phyloP scores from a whole-genome alignment of 2,113 vertebrate genomes.

The Psittacara wagleri region DNA sequence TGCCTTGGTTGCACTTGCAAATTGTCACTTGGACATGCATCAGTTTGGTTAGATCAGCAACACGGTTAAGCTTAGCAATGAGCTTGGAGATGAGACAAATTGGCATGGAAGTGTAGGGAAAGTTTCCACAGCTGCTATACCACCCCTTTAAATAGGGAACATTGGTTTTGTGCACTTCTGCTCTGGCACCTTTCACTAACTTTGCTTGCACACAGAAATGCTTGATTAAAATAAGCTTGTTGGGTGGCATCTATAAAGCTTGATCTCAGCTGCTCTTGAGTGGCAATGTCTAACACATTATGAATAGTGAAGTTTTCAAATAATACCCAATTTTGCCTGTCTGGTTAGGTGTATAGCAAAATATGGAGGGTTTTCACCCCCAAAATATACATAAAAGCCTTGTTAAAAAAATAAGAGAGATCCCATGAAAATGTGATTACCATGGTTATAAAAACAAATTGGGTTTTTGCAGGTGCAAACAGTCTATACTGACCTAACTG shows the following conservation, averaged over 20 bases:
- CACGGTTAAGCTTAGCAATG: not conserved
- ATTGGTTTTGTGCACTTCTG: not conserved
- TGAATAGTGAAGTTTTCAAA: not conserved
- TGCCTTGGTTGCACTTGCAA: not conserved
- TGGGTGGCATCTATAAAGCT: not conserved
- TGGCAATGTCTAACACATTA: not conserved
- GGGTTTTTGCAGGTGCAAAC: conserved; percentile 37
- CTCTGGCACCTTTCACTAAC: not conserved
- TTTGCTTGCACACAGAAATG: not conserved
- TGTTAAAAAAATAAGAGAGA: not conserved
- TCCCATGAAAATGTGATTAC: conserved; percentile 10
- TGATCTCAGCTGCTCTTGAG: not conserved
- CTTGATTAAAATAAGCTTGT: not conserved
- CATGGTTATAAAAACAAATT: conserved; percentile 44
- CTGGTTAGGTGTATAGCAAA: not conserved
- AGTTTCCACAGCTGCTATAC: conserved; percentile 16
- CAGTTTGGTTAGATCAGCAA: not conserved
- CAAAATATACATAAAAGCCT: not conserved
- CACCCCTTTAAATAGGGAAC: not conserved
- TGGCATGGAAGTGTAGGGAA: not conserved
- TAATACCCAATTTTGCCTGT: not conserved
- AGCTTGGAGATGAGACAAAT: not conserved
- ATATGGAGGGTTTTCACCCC: not conserved
- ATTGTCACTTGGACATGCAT: not conserved
- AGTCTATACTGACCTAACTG: not conserved